Evolutionary conservation across 2,797 vertebrate genomes (phyloP), one percentile per base, ranked within the genome.

Genomic region (Simalia tracyae): DNA sequence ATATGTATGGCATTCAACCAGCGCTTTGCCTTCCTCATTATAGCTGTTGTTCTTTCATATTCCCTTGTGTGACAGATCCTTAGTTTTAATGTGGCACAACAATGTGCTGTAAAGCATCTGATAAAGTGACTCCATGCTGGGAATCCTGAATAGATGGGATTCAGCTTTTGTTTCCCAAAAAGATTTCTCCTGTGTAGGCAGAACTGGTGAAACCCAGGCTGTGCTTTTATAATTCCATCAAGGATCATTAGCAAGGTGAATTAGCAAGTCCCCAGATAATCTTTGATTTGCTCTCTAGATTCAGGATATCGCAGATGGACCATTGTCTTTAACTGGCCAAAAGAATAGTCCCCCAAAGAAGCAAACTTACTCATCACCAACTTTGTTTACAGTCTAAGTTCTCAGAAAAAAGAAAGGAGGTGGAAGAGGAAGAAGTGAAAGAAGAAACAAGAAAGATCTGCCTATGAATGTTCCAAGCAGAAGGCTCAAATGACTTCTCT

Each of bases 141-240:
- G 36, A 46, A 3, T 36, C 22, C 9, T 81, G 76, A 81, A 46
- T 26, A 46, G 42, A 81, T 81, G 46, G 76, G 36, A 9, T 81
- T 81, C 76, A 46, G 22, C 76, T 46, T 81, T 81, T 81, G 76
- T 81, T 81, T 81, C 76, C 11, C 76, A 46, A 46, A 81, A 81
- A 24, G 42, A 9, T 46, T 81, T 81, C 76, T 81, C 76, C 11
- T 81, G 46, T 81, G 76, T 81, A 81, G 42, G 19, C 19, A 81
- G 42, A 81, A 81, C 76, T 24, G 76, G n/a, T 87, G 28, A 28
- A 17, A 56, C 17, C 86, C 54, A 60, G 56, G 54, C 28, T 59
- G 54, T 87, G 54, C 14, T 87, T 87, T 87, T 87, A 87, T 87
- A 81, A 81, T 81, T 81, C 76, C 22, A 81, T 46, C 76, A 81